These are phyloP conservation scores for Noctua janthina DNA, from an alignment of 2,888 invertebrate genomes.

Conservation along the genomic window DNA sequence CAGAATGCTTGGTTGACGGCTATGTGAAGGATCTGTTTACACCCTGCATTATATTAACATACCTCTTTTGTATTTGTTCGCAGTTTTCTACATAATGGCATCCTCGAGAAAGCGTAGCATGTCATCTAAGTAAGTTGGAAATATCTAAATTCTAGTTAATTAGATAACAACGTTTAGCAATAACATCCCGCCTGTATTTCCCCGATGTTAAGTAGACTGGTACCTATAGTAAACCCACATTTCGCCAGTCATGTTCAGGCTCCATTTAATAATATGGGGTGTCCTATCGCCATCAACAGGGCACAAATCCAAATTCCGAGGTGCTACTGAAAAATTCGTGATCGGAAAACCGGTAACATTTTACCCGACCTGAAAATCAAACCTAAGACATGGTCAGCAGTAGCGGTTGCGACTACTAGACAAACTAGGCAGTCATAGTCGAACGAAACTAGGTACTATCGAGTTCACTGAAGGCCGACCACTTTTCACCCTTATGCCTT, in stretches of 20 bases:
- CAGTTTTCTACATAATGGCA: constrained; percentile 52
- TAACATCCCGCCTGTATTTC: neutral
- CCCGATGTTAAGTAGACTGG: neutral
- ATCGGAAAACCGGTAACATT: neutral
- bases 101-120: constrained; percentile 34
- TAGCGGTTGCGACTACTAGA: neutral
- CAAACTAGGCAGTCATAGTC: neutral
- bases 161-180: neutral
- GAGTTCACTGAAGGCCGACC: too few species aligned
- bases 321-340: neutral
- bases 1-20: too few species aligned
- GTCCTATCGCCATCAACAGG: neutral
- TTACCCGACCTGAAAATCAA: neutral
- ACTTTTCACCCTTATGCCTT: too few species aligned
- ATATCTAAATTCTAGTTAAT: neutral
- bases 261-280: neutral
- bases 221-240: neutral
- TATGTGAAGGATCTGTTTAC: too few species aligned
- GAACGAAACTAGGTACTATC: neutral
- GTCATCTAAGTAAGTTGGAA: constrained; percentile 51
- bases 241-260: neutral
- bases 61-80: constrained; percentile 24
- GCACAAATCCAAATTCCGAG: neutral
- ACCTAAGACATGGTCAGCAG: neutral
- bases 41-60: too few species aligned